These are phyloP conservation scores for Saturnia pavonia DNA, from an alignment of 2,888 invertebrate genomes.

Conservation along the genomic window DNA sequence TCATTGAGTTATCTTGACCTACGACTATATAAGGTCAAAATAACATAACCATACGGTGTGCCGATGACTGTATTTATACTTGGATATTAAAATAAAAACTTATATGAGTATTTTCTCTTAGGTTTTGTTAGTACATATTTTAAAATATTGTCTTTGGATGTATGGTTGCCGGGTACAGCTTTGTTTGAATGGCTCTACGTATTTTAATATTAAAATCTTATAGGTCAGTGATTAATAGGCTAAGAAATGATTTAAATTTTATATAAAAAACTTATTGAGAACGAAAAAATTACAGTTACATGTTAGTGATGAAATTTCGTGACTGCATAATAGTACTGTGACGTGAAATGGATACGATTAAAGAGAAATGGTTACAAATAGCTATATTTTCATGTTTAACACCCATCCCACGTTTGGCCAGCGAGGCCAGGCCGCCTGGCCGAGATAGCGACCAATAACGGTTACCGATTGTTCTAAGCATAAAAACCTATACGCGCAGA, in stretches of 20 bases:
- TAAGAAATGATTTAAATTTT: no score
- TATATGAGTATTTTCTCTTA: background rate
- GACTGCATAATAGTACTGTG: background rate
- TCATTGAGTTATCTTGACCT: background rate
- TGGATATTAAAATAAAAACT: background rate
- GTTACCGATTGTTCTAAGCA: slow-evolving; percentile 68
- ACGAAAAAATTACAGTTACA: background rate
- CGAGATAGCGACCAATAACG: slow-evolving; percentile 61
- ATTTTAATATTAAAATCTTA: no score
- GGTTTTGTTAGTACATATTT: no score
- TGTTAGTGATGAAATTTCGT: slow-evolving; percentile 1
- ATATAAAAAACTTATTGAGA: background rate
- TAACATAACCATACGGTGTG: background rate
- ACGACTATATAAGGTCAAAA: slow-evolving; percentile 1
- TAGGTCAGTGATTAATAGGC: no score
- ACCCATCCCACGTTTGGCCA: slow-evolving; percentile 7
- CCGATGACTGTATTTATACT: background rate
- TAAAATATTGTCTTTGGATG: no score
- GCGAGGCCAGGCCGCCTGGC: slow-evolving; percentile 41
- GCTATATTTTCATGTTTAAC: slow-evolving; percentile 12
- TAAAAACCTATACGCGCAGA: slow-evolving; percentile 69
- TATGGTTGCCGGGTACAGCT: no score
- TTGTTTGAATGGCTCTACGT: no score
- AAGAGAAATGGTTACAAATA: slow-evolving; percentile 8
- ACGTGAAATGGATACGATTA: slow-evolving; percentile 14